Percentiles rank a stretch among this genome's conserved stretches.
Conservation (phyloP, 2,888 invertebrate species). For the Leptinotarsa peninsularis region DNA sequence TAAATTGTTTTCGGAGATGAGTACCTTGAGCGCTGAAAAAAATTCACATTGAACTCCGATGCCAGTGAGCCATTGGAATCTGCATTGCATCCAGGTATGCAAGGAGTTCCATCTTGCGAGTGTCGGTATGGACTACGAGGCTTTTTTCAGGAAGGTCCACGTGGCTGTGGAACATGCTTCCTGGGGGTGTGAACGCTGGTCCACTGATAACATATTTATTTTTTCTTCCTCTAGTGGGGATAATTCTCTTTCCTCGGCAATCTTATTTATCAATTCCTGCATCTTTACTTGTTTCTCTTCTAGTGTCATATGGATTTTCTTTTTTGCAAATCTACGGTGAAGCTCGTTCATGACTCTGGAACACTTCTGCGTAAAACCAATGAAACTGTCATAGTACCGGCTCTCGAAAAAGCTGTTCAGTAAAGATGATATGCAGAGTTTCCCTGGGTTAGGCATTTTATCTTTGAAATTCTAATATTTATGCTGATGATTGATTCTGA, state of each 20-base stretch:
- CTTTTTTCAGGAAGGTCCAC: background rate
- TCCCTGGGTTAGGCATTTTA: background rate
- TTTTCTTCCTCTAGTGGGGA: slow-evolving; percentile 20
- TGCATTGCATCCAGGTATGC: background rate
- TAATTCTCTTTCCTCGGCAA: slow-evolving; percentile 35
- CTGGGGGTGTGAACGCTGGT: slow-evolving; percentile 11
- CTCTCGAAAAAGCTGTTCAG: slow-evolving; percentile 15
- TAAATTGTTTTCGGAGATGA: too few species aligned
- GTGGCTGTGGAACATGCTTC: background rate
- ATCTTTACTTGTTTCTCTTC: slow-evolving; percentile 26
- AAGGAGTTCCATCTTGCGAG: background rate
- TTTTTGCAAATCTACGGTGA: background rate
- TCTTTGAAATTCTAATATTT: background rate
- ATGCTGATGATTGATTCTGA: background rate
- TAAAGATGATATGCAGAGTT: background rate
- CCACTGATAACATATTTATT: slow-evolving; percentile 20
- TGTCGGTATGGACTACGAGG: background rate
- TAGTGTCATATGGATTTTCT: background rate
- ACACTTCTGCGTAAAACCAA: slow-evolving; percentile 23
- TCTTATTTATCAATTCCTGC: slow-evolving; percentile 23
- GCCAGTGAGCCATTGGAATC: background rate
- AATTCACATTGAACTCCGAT: too few species aligned
- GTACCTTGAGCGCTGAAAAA: too few species aligned
- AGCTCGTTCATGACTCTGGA: slow-evolving; percentile 21
- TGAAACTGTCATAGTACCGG: slow-evolving; percentile 19